A percentile compares a stretch with the other conserved stretches of the same genome.
Evolutionary conservation across 2,797 vertebrate species (phyloP).

Genomic region (Petrocephalus schoutedeni): DNA sequence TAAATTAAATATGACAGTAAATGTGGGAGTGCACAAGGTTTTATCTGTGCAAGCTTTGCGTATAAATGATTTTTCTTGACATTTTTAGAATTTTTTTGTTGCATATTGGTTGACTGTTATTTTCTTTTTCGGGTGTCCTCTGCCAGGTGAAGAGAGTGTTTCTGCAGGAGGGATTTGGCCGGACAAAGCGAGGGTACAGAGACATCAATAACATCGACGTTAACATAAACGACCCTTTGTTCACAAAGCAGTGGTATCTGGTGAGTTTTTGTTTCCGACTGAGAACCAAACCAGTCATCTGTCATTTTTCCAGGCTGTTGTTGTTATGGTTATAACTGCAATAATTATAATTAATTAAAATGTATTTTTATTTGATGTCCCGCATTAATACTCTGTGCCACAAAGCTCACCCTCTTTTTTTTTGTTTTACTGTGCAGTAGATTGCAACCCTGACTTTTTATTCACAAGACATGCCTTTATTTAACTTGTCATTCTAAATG

Average conservation of each 20-base stretch:
- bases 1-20: not conserved
- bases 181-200: slow-evolving; percentile 91
- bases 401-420: not conserved
- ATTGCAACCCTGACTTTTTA: slow-evolving; percentile 41
- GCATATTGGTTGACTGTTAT: not conserved
- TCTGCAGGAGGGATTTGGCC: slow-evolving; percentile 84
- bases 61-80: not conserved
- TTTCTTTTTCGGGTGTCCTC: slow-evolving; percentile 11
- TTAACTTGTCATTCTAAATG: slow-evolving; percentile 40
- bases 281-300: not conserved
- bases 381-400: not conserved
- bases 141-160: slow-evolving; percentile 80
- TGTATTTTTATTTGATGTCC: not conserved
- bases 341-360: not conserved
- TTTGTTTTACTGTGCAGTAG: slow-evolving; percentile 26
- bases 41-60: not conserved
- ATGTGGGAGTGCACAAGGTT: too few relatives aligned
- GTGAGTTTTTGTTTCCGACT: slow-evolving; percentile 62
- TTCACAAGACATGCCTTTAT: slow-evolving; percentile 40
- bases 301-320: not conserved
- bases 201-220: slow-evolving; percentile 85
- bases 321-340: not conserved
- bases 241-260: slow-evolving; percentile 98
- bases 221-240: slow-evolving; percentile 94
- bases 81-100: not conserved